Percentiles rank a stretch among this genome's conserved stretches.
These are phyloP conservation scores for Euplexia lucipara DNA, from an alignment of 2,888 invertebrate genomes.

Conservation along the genomic window DNA sequence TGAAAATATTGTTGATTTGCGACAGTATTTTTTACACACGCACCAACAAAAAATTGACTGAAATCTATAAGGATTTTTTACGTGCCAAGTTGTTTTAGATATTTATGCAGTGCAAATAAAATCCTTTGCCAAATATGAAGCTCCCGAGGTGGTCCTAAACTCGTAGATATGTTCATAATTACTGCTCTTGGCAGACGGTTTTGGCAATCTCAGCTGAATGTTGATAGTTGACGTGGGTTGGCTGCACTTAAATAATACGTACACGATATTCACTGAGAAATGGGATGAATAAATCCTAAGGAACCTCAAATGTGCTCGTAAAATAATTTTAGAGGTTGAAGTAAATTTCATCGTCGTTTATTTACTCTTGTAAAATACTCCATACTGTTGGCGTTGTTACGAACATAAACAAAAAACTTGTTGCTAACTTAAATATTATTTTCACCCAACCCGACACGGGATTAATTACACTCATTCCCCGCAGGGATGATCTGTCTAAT, in stretches of 20 bases:
- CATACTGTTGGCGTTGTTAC: constrained; percentile 8
- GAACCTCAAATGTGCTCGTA: not conserved
- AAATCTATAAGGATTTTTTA: not conserved
- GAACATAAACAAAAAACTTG: constrained; percentile 26
- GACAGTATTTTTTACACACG: constrained; percentile 12
- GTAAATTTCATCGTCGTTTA: not conserved
- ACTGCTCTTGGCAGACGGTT: constrained; percentile 43
- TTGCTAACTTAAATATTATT: constrained; percentile 39
- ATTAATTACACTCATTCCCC: constrained; percentile 32
- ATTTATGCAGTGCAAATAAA: not conserved
- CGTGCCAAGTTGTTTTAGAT: not conserved
- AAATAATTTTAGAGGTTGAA: not conserved
- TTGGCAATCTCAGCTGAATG: constrained; percentile 36
- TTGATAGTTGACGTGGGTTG: constrained; percentile 24
- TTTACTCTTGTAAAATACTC: not conserved
- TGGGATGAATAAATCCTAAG: constrained; percentile 2
- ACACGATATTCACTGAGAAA: constrained; percentile 26
- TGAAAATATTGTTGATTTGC: constrained; percentile 54
- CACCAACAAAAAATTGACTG: too few relatives aligned
- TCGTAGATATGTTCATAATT: constrained; percentile 43
- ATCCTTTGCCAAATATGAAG: constrained; percentile 36
- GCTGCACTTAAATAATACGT: constrained; percentile 20
- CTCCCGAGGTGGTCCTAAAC: constrained; percentile 21
- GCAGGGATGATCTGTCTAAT: constrained; percentile 40
- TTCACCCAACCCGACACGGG: constrained; percentile 21